Evolutionary conservation across 2,888 invertebrate species (phyloP), one percentile per base, ranked within the genome.

Genomic region (Acrobasis repandana): DNA sequence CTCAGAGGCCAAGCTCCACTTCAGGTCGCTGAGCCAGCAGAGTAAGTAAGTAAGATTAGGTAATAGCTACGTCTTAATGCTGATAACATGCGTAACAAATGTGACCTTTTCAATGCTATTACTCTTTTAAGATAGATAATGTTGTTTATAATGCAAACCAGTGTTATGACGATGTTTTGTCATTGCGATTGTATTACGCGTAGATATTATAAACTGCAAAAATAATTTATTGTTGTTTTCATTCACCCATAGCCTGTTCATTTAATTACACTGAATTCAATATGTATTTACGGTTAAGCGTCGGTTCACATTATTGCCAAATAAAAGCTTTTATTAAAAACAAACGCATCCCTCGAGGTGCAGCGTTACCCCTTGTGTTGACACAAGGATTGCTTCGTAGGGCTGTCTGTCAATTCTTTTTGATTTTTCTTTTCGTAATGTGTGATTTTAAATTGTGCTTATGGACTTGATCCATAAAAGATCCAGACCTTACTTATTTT

Each of bases 311-410:
- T 80, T 82, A 79, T 76, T 80, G 79, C 77, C 74, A 74, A 83
- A 82, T 85, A 82, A 84, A 83, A 80, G 80, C 78, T 81, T 87
- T 89, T 89, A 90, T 88, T 88, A 88, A 88, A 88, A 88, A 87
- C 81, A 84, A 85, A 84, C 81, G 80, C 82, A 79, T 83, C 86
- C 85, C 87, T 77, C 64, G 80, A 79, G 78, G 75, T 68, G 68
- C 67, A 73, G 61, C 67, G 63, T 69, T 69, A 71, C 82, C 81
- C 86, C 83, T 77, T 73, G 67, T 85, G 85, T 89, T 89, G 87
- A 88, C 88, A 88, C 68, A 82, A 71, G 80, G 83, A 83, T 85
- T 78, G 64, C 58, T 60, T 20, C 47, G 18, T 77, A 88, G 88
- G 89, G 90, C 65, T 89, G 82, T 2, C 65, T 58, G 50, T 14